Percentiles rank a stretch among this genome's conserved stretches.
Evolutionary conservation across 2,113 vertebrate species (phyloP).

Genomic region (Ochotona curzoniae): DNA sequence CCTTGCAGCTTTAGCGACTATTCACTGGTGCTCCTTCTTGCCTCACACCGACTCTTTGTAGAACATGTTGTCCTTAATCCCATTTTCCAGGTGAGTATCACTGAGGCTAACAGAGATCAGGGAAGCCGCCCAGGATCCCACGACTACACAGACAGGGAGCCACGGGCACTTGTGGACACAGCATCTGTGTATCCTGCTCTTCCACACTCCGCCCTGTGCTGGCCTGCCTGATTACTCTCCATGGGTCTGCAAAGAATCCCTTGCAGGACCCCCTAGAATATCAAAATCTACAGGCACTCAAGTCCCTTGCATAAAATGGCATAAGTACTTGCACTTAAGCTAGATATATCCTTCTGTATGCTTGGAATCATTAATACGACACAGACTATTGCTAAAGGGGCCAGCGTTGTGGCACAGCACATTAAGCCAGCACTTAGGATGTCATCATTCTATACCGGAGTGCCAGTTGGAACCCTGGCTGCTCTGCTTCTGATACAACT

Average conservation of each 20-base stretch:
- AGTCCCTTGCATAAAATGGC: background rate
- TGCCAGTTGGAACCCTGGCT: too few species aligned
- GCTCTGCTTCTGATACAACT: too few species aligned
- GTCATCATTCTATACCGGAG: too few species aligned
- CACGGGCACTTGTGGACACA: background rate
- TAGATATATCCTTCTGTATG: background rate
- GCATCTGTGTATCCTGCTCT: background rate
- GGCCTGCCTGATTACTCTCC: conserved; percentile 12
- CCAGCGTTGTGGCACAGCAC: too few species aligned
- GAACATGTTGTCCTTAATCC: background rate
- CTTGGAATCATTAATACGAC: background rate
- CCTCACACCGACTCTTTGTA: background rate
- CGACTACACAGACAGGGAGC: background rate
- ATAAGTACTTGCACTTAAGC: background rate
- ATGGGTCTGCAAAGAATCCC: background rate
- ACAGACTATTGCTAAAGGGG: too few species aligned
- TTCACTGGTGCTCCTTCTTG: background rate
- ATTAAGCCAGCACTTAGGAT: too few species aligned
- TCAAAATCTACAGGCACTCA: background rate
- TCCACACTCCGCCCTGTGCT: background rate
- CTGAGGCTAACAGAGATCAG: background rate
- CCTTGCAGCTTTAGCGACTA: background rate
- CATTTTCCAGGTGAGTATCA: background rate
- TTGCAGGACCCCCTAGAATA: background rate
- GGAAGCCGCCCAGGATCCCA: background rate